Base-by-base conservation (phyloP, 2,888 invertebrate genomes). In the Neoascia interrupta region DNA sequence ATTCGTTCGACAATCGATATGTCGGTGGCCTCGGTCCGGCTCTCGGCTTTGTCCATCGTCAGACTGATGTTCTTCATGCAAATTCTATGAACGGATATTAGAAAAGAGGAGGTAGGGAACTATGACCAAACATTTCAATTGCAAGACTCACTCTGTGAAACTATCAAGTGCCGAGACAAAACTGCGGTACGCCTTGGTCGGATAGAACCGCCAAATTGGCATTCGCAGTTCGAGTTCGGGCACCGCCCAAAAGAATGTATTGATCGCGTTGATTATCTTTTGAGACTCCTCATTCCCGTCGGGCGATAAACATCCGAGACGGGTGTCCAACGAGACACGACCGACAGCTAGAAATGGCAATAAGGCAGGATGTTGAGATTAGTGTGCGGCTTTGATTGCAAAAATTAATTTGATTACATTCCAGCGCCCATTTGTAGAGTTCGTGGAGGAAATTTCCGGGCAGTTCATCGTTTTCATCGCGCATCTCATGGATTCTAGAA, bases 401-500 rank as follows among this genome's bases (percentile, higher is more conserved):
- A 36, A 15, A 10, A 10, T n/a, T n/a, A n/a, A n/a, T 64, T 68
- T 63, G 92, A 93, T 92, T 89, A 95, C 97, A 97, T 91, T 97
- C 97, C 34, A 97, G 89, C 10, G 96, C 95, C 97, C 97, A 97
- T 85, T 96, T 94, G 87, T 96, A 95, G 69, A 97, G 93, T 88
- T 96, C 96, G 84, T 96, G 96, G 84, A 95, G 93, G 85, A 97
- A 96, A 85, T 96, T 93, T 21, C 91, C 91, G 0, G 95, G 95
- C 85, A 96, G 90, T 87, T 96, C 95, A 5, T 91, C 90, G 60
- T 92, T 90, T 56, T 90, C 90, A 82, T 94, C 91, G 26, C 91
- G 87, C 64, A 92, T 91, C 83, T 85, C 88, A 83, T 92, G 92
- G 89, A 94, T 92, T 88, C 94, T 94, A 86, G 18, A 47, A 1